Percentiles rank a stretch among this genome's conserved stretches.
Conservation (phyloP, 1,140 invertebrate genomes). For the Drosophila cardini region DNA sequence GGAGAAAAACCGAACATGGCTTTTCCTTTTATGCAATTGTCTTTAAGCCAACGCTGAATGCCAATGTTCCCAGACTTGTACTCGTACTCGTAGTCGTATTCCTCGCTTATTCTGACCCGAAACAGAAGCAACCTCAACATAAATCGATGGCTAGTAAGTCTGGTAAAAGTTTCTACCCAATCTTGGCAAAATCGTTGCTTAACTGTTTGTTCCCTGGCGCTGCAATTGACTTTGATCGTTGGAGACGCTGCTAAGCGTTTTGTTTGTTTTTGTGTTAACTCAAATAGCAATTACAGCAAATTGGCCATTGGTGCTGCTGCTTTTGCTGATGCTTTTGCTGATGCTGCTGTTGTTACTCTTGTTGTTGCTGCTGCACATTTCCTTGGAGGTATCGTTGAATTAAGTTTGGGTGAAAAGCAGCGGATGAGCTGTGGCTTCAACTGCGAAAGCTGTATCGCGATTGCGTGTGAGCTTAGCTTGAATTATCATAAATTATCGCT, state of each 20-base stretch:
- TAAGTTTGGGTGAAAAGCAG: conserved; percentile 54
- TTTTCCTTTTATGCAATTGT: conserved; percentile 79
- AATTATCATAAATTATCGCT: conserved; percentile 77
- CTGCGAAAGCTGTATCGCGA: conserved; percentile 57
- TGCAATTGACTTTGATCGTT: conserved; percentile 70
- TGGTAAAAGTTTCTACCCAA: conserved; percentile 66
- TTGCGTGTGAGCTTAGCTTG: conserved; percentile 67
- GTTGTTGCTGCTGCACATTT: conserved; percentile 36
- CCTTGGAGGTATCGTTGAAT: conserved; percentile 14
- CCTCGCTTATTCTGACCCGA: conserved; percentile 56
- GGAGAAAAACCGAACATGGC: conserved; percentile 31
- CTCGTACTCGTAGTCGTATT: not conserved
- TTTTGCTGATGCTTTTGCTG: not conserved
- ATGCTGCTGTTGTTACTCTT: conserved; percentile 19
- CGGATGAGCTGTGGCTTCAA: conserved; percentile 46
- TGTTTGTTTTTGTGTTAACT: conserved; percentile 76
- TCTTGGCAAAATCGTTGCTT: conserved; percentile 57
- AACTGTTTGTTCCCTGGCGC: conserved; percentile 36
- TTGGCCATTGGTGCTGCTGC: conserved; percentile 42
- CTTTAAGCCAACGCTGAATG: conserved; percentile 22
- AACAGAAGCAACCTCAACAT: conserved; percentile 63
- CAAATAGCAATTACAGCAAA: conserved; percentile 76
- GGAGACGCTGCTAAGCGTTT: conserved; percentile 54
- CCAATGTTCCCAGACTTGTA: conserved; percentile 62
- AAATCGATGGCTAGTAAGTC: conserved; percentile 53